These are phyloP conservation scores for Catonia carolina DNA, from an alignment of 2,888 invertebrate genomes.

Conservation along the genomic window DNA sequence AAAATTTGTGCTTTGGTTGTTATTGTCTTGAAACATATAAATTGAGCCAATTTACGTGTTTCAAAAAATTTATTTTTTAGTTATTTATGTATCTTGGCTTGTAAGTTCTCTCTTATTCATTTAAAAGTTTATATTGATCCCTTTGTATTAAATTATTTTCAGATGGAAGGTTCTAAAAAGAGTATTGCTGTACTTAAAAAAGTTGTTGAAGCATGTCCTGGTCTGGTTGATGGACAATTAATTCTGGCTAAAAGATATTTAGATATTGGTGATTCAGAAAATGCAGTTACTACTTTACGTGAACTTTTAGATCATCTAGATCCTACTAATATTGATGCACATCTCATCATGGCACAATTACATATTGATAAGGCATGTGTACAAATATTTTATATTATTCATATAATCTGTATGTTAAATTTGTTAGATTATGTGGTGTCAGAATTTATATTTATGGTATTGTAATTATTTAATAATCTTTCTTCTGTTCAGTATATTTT, in stretches of 20 bases:
- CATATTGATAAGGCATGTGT: conserved; percentile 52
- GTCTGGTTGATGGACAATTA: conserved; percentile 51
- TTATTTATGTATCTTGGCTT: too few species aligned
- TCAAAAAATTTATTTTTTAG: too few species aligned
- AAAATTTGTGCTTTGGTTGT: too few species aligned
- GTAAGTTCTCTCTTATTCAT: too few species aligned
- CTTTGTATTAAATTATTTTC: too few species aligned
- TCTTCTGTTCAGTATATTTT: too few species aligned
- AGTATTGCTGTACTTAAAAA: conserved; percentile 27
- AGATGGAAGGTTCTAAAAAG: conserved; percentile 28
- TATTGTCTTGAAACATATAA: too few species aligned
- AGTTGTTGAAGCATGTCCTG: conserved; percentile 56
- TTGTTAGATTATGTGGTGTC: background rate
- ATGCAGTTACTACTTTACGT: conserved; percentile 37
- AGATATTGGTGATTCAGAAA: conserved; percentile 24
- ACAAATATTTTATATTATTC: conserved; percentile 1
- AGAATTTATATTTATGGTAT: too few species aligned
- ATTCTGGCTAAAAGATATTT: conserved; percentile 33
- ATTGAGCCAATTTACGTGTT: too few species aligned
- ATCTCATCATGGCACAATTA: conserved; percentile 80
- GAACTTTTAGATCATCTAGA: conserved; percentile 54
- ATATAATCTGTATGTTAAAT: conserved; percentile 2
- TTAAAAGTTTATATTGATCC: too few species aligned
- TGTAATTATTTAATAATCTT: too few species aligned
- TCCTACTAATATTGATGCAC: conserved; percentile 73